phyloP scores from a whole-genome alignment of 2,888 invertebrate genomes.

The Amphimallon solstitiale region DNA sequence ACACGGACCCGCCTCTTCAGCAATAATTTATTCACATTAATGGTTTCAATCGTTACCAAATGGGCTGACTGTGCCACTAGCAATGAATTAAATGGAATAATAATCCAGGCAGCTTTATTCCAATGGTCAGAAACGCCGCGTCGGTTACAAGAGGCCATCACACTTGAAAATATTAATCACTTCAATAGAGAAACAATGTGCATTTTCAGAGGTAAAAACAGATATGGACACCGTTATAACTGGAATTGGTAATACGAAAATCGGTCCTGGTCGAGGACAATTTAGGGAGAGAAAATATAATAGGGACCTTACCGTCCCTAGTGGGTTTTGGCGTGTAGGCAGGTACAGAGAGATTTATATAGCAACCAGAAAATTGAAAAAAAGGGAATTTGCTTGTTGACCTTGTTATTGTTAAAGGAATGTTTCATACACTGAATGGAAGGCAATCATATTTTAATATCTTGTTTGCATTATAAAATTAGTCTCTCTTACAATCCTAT shows the following conservation, averaged over 20 bases:
- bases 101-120: conserved; percentile 52
- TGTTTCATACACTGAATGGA: too few relatives aligned
- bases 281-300: not conserved
- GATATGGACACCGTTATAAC: not conserved
- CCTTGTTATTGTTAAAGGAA: too few relatives aligned
- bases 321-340: not conserved
- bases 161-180: conserved; percentile 56
- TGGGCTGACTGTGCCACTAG: conserved; percentile 1
- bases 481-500: too few relatives aligned
- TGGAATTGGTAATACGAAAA: not conserved
- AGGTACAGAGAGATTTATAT: not conserved
- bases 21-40: conserved; percentile 52
- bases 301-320: not conserved
- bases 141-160: conserved; percentile 52
- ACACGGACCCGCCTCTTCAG: conserved; percentile 24
- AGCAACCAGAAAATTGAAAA: not conserved
- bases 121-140: conserved; percentile 42
- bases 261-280: not conserved
- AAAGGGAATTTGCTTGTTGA: not conserved
- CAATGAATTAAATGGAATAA: conserved; percentile 54
- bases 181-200: conserved; percentile 52
- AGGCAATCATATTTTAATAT: too few relatives aligned
- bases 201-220: conserved; percentile 38
- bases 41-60: conserved; percentile 50
- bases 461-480: too few relatives aligned